phyloP scores from a whole-genome alignment of 2,888 invertebrate genomes.

The Ophioninae sp. region DNA sequence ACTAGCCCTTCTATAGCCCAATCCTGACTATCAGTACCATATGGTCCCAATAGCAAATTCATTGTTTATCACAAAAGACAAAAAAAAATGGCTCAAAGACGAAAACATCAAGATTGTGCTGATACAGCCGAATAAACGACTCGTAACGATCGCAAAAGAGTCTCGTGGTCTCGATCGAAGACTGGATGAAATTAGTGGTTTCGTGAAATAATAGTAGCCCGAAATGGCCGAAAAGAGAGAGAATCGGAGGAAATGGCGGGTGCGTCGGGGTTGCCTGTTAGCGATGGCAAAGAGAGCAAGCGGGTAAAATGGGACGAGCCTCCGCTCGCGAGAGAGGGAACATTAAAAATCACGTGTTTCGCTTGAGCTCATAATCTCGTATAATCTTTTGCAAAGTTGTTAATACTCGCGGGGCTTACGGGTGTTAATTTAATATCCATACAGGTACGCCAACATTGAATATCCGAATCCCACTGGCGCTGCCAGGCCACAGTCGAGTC shows the following conservation, averaged over 20 bases:
- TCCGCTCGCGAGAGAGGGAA: slow-evolving; percentile 67
- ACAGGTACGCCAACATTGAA: slow-evolving; percentile 81
- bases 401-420: slow-evolving; percentile 81
- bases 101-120: no score
- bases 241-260: slow-evolving; percentile 14
- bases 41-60: no score
- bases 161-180: neutral
- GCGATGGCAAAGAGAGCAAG: slow-evolving; percentile 30
- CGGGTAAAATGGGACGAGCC: slow-evolving; percentile 62
- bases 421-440: slow-evolving; percentile 82
- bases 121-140: neutral
- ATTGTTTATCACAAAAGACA: no score
- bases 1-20: no score
- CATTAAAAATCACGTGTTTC: slow-evolving; percentile 81
- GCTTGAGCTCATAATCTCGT: slow-evolving; percentile 81
- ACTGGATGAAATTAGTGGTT: slow-evolving; percentile 14
- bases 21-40: no score
- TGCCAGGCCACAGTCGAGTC: slow-evolving; percentile 65
- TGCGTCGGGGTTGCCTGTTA: slow-evolving; percentile 10
- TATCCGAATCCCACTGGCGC: slow-evolving; percentile 80
- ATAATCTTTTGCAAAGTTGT: slow-evolving; percentile 82
- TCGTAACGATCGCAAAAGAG: neutral
- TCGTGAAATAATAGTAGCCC: slow-evolving; percentile 72
- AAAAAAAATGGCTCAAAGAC: no score
- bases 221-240: slow-evolving; percentile 40